Evolutionary conservation across 2,797 vertebrate genomes (phyloP), one percentile per base, ranked within the genome.

Genomic region (Euthynnus affinis): DNA sequence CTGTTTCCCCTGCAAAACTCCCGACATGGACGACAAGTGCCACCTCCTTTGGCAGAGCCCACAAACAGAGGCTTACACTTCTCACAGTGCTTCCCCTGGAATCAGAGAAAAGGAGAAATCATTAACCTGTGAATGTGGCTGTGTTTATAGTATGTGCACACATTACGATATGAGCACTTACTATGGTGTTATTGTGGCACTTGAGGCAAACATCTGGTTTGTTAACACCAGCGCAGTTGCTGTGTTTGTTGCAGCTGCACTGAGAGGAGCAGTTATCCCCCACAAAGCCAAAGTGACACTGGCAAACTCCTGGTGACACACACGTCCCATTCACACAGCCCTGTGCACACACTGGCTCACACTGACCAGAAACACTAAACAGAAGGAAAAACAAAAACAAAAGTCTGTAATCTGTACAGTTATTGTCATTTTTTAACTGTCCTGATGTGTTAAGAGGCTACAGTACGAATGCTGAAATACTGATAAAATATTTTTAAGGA

Each of bases 201-300:
- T 96, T 89, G 22, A 97, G 89, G 77, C 97, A 98, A 82, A 93
- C 88, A 76, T 98, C 96, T 0, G 94, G 96, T 0, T 96, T 94
- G 69, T 90, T 95, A 3, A 97, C 96, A 0, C 96, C 95, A 0
- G 91, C 95, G 9, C 97, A 98, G 91, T 98, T 96, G 78, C 97
- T 98, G 90, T 98, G 97, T 69, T 97, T 96, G 90, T 98, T 98
- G 91, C 97, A 98, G 80, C 94, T 97, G 86, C 97, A 98, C 87
- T 97, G 96, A 1, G 96, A 96, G 1, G 97, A 98, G 87, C 97
- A 98, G 93, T 98, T 97, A 52, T 95, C 95, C 6, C 97, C 97
- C 0, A 98, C 97, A 15, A 97, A 98, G 65, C 97, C 97, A 25
- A 98, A 98, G 87, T 97, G 96, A 85, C 97, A 98, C 72, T 91